Evolutionary conservation across 1,140 invertebrate species (phyloP), one percentile per base, ranked within the genome.

Genomic region (Augochlora pura): DNA sequence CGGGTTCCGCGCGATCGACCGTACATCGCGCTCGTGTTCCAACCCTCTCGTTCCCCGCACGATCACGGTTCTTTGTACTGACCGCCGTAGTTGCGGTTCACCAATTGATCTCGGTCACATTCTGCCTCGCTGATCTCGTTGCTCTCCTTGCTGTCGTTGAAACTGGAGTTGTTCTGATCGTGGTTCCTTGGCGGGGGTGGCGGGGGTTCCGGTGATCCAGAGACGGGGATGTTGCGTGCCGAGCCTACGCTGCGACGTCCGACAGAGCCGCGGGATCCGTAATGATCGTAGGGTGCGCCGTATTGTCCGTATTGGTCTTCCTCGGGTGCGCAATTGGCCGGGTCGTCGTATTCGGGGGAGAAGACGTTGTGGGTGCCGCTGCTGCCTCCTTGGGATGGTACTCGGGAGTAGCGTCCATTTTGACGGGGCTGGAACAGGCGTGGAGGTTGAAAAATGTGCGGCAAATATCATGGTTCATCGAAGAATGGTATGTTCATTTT

Each of bases 71-170:
- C 59, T 82, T 75, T 81, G 59, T 85, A 94, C 94, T 95, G 91
- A 96, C 96, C 96, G 87, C 95, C 95, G 90, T 96, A 96, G 82
- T 94, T 96, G 78, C 95, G 93, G 92, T 94, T 95, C 88, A 96
- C 94, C 87, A 95, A 91, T 83, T 96, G 96, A 90, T 96, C 96
- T 82, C 96, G 96, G 93, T 98, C 97, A 92, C 97, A 98, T 92
- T 98, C 97, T 86, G 97, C 97, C 94, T 98, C 97, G 89, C 97
- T 98, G 91, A 97, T 97, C 93, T 98, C 97, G 93, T 98, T 98
- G 92, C 97, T 97, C 89, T 97, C 97, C 93, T 97, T 98, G 89
- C 96, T 97, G 90, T 97, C 97, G 92, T 98, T 97, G 93, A 97
- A 97, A 80, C 96, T 96, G 59, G 95, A 96, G 85, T 95, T 95